A percentile compares a stretch with the other conserved stretches of the same genome.
These are phyloP conservation scores for Leucophenga varia DNA, from an alignment of 1,140 invertebrate genomes.

Conservation along the genomic window DNA sequence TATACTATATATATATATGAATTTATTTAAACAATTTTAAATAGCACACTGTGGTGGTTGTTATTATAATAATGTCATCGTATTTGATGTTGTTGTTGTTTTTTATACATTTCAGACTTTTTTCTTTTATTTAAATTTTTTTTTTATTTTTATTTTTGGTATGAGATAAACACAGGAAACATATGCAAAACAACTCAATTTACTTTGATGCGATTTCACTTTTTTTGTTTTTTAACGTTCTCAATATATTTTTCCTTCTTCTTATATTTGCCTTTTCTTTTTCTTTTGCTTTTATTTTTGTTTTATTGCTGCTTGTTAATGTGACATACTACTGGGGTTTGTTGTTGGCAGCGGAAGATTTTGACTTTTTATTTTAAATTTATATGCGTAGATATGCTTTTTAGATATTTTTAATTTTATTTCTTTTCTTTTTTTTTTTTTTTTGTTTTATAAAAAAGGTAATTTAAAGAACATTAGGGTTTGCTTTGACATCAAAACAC, in stretches of 20 bases:
- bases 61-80: no score
- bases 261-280: background rate
- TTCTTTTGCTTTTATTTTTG: no score
- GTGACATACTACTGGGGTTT: background rate
- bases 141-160: background rate
- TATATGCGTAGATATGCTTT: no score
- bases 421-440: no score
- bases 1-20: no score
- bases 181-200: conserved; percentile 1
- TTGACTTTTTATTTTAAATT: conserved; percentile 7
- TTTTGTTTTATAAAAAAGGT: conserved; percentile 23
- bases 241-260: background rate
- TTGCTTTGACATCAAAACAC: conserved; percentile 19
- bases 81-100: conserved; percentile 1
- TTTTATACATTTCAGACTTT: no score
- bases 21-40: no score
- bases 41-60: no score
- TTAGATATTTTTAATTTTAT: conserved; percentile 10
- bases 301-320: background rate
- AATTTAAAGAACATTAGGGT: conserved; percentile 50
- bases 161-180: background rate
- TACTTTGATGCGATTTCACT: no score
- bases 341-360: conserved; percentile 8
- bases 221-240: background rate
- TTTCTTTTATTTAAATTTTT: conserved; percentile 6